These are phyloP conservation scores for Tolypeutes matacus DNA, from an alignment of 2,797 vertebrate genomes.

Conservation along the genomic window DNA sequence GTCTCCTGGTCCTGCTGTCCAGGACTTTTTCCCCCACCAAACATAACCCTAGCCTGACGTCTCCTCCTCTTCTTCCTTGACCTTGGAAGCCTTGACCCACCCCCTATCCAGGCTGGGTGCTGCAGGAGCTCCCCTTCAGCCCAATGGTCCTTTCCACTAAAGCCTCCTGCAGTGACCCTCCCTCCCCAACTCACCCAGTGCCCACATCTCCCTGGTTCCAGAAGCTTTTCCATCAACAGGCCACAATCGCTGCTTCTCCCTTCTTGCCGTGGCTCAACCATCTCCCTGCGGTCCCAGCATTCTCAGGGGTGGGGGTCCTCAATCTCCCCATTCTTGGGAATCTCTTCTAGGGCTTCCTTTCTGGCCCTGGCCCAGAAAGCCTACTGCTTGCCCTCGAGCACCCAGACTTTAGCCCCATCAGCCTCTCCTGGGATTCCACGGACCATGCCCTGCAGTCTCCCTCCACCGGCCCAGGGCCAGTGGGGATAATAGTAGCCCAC, in stretches of 20 bases:
- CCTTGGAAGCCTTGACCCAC: background rate
- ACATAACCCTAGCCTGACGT: background rate
- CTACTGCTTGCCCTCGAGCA: background rate
- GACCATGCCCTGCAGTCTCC: background rate
- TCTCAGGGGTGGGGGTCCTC: background rate
- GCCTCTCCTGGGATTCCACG: background rate
- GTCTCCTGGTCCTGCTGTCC: background rate
- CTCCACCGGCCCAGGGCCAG: background rate
- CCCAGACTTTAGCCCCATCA: background rate
- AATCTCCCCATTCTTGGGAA: background rate
- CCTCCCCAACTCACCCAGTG: background rate
- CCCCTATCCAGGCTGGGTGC: background rate
- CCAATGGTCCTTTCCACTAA: background rate
- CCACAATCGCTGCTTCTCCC: background rate
- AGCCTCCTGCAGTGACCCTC: background rate
- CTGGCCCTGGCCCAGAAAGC: background rate
- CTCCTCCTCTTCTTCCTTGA: background rate
- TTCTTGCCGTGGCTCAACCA: background rate
- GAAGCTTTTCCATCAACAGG: background rate
- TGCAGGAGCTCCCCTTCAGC: background rate
- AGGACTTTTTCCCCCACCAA: background rate
- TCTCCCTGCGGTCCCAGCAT: background rate
- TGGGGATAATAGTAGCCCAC: background rate
- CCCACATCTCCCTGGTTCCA: slow-evolving; percentile 39
- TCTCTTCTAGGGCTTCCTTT: background rate